A percentile compares a stretch with the other conserved stretches of the same genome.
Evolutionary conservation across 2,113 vertebrate genomes (phyloP).

Genomic region (Baryphthengus martii): DNA sequence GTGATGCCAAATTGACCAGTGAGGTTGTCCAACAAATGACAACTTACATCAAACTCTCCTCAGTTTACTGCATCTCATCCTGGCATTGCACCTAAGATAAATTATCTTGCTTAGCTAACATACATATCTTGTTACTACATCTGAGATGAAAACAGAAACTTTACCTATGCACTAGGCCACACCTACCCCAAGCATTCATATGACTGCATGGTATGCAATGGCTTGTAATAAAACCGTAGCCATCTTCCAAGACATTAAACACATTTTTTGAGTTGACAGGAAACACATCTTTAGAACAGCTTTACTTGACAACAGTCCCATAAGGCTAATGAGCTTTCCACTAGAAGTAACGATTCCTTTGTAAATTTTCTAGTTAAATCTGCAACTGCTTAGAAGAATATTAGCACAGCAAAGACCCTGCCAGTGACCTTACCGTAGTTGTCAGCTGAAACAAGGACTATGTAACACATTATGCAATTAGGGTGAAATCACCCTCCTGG

Average conservation of each 20-base stretch:
- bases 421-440: neutral
- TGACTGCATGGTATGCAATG: neutral
- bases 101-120: neutral
- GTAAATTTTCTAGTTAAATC: slow-evolving; percentile 21
- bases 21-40: neutral
- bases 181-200: neutral
- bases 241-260: neutral
- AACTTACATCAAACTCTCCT: neutral
- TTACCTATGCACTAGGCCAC: neutral
- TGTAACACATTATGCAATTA: neutral
- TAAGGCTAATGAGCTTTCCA: neutral
- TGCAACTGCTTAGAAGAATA: neutral
- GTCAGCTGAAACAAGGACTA: neutral
- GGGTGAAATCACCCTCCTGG: neutral
- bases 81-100: neutral
- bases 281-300: neutral
- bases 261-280: neutral
- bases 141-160: neutral
- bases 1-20: neutral
- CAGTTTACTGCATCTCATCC: neutral
- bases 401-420: neutral
- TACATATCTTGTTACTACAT: neutral
- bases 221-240: neutral
- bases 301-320: neutral
- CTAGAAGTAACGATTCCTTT: neutral